Conservation (phyloP, 2,113 vertebrate genomes). For the Brachyistius frenatus region DNA sequence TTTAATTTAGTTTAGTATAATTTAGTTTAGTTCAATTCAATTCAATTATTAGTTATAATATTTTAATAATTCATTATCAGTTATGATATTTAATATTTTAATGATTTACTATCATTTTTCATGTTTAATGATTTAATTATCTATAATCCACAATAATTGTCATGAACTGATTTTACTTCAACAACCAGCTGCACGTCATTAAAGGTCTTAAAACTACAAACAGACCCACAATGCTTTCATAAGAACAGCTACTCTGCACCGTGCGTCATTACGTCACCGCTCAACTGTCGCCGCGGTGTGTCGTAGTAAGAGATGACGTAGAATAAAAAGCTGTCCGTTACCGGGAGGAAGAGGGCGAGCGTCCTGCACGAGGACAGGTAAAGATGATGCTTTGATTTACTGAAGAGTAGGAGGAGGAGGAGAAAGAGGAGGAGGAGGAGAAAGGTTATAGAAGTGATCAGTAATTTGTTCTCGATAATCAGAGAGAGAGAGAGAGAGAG, state of each 20-base stretch:
- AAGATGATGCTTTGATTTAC: conserved; percentile 1
- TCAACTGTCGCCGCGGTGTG: background rate
- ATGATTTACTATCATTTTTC: too few species aligned
- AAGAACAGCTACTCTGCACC: background rate
- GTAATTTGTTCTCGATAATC: background rate
- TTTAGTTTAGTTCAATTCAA: too few species aligned
- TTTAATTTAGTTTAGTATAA: too few species aligned
- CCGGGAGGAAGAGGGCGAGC: conserved; percentile 51
- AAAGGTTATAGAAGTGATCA: background rate
- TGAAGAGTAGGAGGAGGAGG: background rate
- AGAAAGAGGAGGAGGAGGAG: background rate
- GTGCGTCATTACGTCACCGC: conserved; percentile 61
- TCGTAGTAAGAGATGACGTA: conserved; percentile 38
- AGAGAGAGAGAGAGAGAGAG: accelerated
- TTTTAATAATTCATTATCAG: too few species aligned
- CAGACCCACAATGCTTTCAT: background rate
- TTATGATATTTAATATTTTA: too few species aligned
- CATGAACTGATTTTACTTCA: too few species aligned
- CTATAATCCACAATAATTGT: too few species aligned
- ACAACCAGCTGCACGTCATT: too few species aligned
- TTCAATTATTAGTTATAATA: too few species aligned
- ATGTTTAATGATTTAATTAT: too few species aligned
- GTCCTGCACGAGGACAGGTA: conserved; percentile 69
- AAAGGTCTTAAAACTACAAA: too few species aligned
- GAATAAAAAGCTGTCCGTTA: conserved; percentile 2